A percentile compares a stretch with the other conserved stretches of the same genome.
These are phyloP conservation scores for Castor canadensis DNA, from an alignment of 2,113 vertebrate genomes.

Conservation along the genomic window DNA sequence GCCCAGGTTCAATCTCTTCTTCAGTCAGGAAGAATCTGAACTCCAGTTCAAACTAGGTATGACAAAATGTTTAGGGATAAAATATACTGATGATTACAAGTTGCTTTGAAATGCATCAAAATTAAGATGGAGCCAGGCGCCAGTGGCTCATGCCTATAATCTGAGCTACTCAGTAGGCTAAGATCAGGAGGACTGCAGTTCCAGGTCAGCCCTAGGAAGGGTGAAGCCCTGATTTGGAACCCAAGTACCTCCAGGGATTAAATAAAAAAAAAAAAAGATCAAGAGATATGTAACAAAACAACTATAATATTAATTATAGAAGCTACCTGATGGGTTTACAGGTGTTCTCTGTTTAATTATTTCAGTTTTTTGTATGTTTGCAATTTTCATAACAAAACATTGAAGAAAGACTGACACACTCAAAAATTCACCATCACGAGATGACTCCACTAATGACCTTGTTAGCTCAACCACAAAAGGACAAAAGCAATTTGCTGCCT, in stretches of 20 bases:
- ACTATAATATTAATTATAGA: neutral
- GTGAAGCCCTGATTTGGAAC: neutral
- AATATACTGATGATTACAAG: neutral
- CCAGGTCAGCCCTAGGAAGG: neutral
- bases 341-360: neutral
- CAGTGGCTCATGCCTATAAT: neutral
- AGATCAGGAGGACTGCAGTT: neutral
- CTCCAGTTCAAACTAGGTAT: neutral
- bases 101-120: constrained; percentile 19
- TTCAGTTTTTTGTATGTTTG: neutral
- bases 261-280: neutral
- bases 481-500: neutral
- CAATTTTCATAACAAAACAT: constrained; percentile 28
- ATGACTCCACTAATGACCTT: neutral
- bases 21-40: neutral
- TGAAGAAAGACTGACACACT: neutral
- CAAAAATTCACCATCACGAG: neutral
- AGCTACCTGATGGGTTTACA: neutral
- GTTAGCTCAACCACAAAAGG: constrained; percentile 13
- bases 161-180: neutral
- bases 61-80: neutral
- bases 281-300: neutral
- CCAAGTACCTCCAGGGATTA: too few relatives aligned
- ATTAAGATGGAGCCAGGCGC: neutral
- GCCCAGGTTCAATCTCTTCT: neutral